Evolutionary conservation across 2,888 invertebrate species (phyloP), one percentile per base, ranked within the genome.

Genomic region (Gonocerus acuteangulatus): DNA sequence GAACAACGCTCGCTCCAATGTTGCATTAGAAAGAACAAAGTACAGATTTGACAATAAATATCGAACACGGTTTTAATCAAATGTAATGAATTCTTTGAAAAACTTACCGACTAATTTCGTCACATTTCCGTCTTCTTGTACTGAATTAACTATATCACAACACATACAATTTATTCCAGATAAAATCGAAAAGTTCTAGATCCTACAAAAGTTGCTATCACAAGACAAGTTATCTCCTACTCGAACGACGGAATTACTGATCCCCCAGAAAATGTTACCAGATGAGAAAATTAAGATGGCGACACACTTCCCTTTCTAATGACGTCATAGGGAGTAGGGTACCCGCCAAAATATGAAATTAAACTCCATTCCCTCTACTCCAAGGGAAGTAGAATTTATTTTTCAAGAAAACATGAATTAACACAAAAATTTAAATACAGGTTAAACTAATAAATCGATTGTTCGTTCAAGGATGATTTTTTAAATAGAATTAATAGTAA

Each of bases 281-380:
- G 58, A 58, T 58, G 58, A 48, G 58, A 48, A 48, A 47, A 58
- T 21, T 58, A 58, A 47, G 13, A 58, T 58, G 58, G 58, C 58
- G 58, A 21, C 47, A 13, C 21, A 58, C 58, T 58, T 58, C 58
- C 58, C 22, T 36, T 51, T 15, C 44, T 22, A 15, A 9, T 15
- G 21, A 42, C 56, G 56, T 56, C 44, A 56, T 23, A 13, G 6
- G 4, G 13, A 11, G n/a, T 23, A 57, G n/a, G 21, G 18, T n/a
- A 23, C 47, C 58, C 57, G 57, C 44, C 23, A 22, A 45, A n/a
- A n/a, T n/a, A n/a, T n/a, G n/a, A n/a, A n/a, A 39, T 54, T 54
- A 9, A 51, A 51, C 16, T 51, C 18, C 16, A 51, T 32, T 32
- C 21, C 15, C 18, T 34, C 23, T 21, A 22, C 34, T 6, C 11